Evolutionary conservation across 2,113 vertebrate species (phyloP).

Genomic region (Oxygymnocypris stewartii): DNA sequence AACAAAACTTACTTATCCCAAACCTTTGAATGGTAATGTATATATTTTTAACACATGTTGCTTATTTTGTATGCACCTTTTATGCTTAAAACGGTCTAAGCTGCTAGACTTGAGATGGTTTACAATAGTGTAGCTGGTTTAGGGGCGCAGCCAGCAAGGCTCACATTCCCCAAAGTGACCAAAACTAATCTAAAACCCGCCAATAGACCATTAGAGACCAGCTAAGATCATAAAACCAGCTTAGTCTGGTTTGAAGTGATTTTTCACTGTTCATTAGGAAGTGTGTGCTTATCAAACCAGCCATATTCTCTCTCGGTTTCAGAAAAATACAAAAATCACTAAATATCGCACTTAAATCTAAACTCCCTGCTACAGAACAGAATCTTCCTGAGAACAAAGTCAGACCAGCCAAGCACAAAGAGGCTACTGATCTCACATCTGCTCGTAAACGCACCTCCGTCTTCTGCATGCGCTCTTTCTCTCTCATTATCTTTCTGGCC

Average conservation of each 20-base stretch:
- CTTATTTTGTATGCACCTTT: too few relatives aligned
- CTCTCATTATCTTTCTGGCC: slow-evolving; percentile 29
- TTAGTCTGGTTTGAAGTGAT: background rate
- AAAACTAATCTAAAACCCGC: background rate
- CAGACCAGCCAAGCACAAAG: slow-evolving; percentile 22
- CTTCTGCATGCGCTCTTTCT: slow-evolving; percentile 15
- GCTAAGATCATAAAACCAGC: background rate
- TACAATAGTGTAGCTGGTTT: background rate
- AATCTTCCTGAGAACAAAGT: slow-evolving; percentile 20
- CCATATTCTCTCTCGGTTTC: background rate
- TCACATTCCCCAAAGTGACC: background rate
- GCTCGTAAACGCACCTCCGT: background rate
- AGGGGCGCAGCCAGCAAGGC: background rate
- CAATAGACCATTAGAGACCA: background rate
- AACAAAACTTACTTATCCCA: background rate
- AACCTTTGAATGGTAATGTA: background rate
- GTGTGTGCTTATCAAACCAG: background rate
- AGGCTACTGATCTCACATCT: slow-evolving; percentile 14
- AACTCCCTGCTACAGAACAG: background rate
- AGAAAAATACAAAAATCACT: background rate
- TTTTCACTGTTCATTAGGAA: background rate
- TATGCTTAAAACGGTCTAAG: background rate
- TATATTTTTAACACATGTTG: background rate
- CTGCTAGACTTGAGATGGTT: background rate
- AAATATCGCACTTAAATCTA: background rate